phyloP scores from a whole-genome alignment of 92 coral and sea anemone genomes.

The Palythoa grandiflora region DNA sequence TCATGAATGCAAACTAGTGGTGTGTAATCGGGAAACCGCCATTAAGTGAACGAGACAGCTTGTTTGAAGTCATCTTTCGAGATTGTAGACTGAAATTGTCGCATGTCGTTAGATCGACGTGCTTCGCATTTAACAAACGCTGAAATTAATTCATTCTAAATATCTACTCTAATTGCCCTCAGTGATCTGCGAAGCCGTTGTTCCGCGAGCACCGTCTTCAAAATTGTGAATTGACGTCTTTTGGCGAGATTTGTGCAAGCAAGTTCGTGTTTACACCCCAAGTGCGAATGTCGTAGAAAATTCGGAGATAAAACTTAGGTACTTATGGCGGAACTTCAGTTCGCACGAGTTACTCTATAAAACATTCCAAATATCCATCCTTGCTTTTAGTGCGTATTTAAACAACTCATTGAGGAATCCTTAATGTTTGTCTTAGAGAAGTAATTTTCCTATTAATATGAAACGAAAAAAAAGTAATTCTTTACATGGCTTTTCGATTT shows the following conservation, averaged over 20 bases:
- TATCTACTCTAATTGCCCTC: slow-evolving; percentile 87
- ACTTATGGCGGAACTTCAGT: slow-evolving; percentile 48
- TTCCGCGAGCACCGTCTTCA: slow-evolving; percentile 70
- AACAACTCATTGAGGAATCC: slow-evolving; percentile 69
- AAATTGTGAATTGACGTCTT: slow-evolving; percentile 68
- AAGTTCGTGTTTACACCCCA: slow-evolving; percentile 42
- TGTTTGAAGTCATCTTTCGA: slow-evolving; percentile 58
- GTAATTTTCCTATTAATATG: slow-evolving; percentile 54
- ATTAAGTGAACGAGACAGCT: slow-evolving; percentile 60
- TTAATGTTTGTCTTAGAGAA: slow-evolving; percentile 72
- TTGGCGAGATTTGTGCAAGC: slow-evolving; percentile 71
- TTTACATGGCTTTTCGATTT: slow-evolving; percentile 32
- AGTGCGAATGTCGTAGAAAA: slow-evolving; percentile 1
- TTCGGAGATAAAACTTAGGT: slow-evolving; percentile 10
- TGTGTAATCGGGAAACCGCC: slow-evolving; percentile 56
- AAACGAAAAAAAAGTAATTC: slow-evolving; percentile 5
- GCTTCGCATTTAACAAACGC: slow-evolving; percentile 91
- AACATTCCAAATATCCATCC: slow-evolving; percentile 66
- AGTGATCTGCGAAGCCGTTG: slow-evolving; percentile 83
- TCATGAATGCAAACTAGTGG: slow-evolving; percentile 65
- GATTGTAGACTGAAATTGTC: slow-evolving; percentile 70
- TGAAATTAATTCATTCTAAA: slow-evolving; percentile 93
- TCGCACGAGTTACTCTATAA: slow-evolving; percentile 22
- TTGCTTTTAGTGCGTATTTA: slow-evolving; percentile 68
- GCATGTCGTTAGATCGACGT: slow-evolving; percentile 88